Percentiles rank a stretch among this genome's conserved stretches.
These are phyloP conservation scores for Drosophila bocki DNA, from an alignment of 1,140 invertebrate genomes.

Conservation along the genomic window DNA sequence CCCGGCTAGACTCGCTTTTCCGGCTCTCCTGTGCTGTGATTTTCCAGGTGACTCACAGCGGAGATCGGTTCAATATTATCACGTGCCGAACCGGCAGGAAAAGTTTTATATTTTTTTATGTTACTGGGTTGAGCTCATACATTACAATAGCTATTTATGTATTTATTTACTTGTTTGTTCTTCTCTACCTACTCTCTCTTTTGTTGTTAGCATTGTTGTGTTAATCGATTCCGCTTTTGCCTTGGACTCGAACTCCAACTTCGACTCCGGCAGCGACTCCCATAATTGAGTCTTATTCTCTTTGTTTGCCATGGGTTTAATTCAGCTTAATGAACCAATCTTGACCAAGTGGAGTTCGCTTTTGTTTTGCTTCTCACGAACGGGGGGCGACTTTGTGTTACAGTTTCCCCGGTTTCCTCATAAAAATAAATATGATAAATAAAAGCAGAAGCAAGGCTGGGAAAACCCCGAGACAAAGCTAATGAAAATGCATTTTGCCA, in stretches of 20 bases:
- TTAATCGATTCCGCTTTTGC: conserved; percentile 60
- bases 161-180: conserved; percentile 16
- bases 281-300: conserved; percentile 55
- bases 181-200: conserved; percentile 33
- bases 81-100: conserved; percentile 51
- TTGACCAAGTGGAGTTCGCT: conserved; percentile 38
- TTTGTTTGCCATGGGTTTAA: conserved; percentile 56
- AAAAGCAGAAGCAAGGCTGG: conserved; percentile 64
- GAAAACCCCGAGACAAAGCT: conserved; percentile 59
- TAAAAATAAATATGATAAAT: conserved; percentile 49
- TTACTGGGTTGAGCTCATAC: conserved; percentile 46
- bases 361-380: conserved; percentile 47
- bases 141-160: conserved; percentile 17
- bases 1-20: conserved; percentile 37
- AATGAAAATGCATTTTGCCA: conserved; percentile 54
- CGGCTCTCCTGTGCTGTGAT: conserved; percentile 1
- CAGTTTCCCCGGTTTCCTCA: conserved; percentile 46
- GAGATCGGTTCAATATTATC: conserved; percentile 39
- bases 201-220: conserved; percentile 70
- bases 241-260: conserved; percentile 39
- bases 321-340: conserved; percentile 64
- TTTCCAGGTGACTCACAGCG: conserved; percentile 27
- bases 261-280: conserved; percentile 9
- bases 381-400: conserved; percentile 40
- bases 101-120: conserved; percentile 37